A percentile compares a stretch with the other conserved stretches of the same genome.
These are phyloP conservation scores for Penaeus monodon DNA, from an alignment of 2,888 invertebrate genomes.

Conservation along the genomic window DNA sequence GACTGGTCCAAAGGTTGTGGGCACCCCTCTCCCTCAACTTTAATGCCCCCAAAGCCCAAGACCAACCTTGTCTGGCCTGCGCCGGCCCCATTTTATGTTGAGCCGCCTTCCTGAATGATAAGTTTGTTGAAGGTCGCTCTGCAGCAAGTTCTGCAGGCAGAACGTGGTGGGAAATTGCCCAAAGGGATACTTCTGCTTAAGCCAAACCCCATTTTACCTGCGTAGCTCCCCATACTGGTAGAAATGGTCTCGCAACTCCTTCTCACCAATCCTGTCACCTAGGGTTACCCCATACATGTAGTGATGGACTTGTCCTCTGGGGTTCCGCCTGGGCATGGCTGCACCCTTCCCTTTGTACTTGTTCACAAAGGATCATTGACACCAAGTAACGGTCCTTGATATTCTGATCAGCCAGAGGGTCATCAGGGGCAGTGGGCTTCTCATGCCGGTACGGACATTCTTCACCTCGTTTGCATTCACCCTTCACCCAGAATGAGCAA, in stretches of 20 bases:
- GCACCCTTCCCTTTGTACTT: conserved; percentile 91
- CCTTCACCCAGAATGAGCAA: conserved; percentile 98
- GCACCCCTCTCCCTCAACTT: conserved; percentile 66
- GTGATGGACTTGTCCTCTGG: conserved; percentile 95
- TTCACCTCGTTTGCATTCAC: conserved; percentile 94
- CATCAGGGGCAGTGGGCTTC: conserved; percentile 96
- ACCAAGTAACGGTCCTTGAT: conserved; percentile 93
- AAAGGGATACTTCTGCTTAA: conserved; percentile 83
- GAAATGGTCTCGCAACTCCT: conserved; percentile 84
- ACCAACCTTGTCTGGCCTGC: conserved; percentile 80
- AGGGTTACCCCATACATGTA: conserved; percentile 90
- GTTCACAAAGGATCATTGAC: conserved; percentile 95
- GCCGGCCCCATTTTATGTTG: conserved; percentile 98
- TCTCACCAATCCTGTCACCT: conserved; percentile 64
- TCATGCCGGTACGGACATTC: conserved; percentile 97
- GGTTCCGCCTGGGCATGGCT: conserved; percentile 92
- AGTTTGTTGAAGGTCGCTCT: conserved; percentile 96
- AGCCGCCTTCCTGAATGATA: conserved; percentile 84
- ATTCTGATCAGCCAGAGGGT: conserved; percentile 95
- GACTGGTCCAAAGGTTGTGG: conserved; percentile 78
- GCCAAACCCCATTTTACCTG: conserved; percentile 90
- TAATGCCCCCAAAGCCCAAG: conserved; percentile 63
- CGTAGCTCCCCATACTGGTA: conserved; percentile 99
- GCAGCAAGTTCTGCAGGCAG: conserved; percentile 93
- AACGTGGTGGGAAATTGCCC: conserved; percentile 73